Evolutionary conservation across 2,888 invertebrate genomes (phyloP), one percentile per base, ranked within the genome.

Genomic region (Cartodere bifasciata): DNA sequence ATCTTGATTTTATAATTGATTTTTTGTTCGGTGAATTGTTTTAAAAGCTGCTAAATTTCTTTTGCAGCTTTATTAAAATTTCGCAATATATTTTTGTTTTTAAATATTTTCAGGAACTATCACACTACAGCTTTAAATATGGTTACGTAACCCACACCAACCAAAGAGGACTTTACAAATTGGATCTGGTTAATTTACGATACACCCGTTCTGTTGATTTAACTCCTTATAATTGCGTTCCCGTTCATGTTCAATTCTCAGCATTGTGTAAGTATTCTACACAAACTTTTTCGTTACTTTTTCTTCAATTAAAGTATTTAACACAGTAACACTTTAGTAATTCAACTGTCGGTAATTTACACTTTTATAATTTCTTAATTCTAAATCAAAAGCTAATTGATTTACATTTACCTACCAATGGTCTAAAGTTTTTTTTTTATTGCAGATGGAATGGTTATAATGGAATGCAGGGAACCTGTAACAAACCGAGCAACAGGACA

Each of bases 101-200:
- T 11, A 15, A 32, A 36, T 41, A 40, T 34, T 50, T 55, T 14
- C 50, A 70, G 67, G 71, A 72, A 47, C 47, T 62, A 36, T 56
- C 61, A n/a, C 60, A 63, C 44, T 62, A 60, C 44, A 61, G 56
- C 47, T 79, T 75, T 60, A 72, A 74, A 46, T 78, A 76, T 52
- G 81, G 77, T 22, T 82, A 80, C 54, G 78, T 79, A 23, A 75
- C 75, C 22, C 80, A 81, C 54, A 70, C 70, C 32, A 75, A 76
- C 50, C 77, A 79, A 47, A 62, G 75, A 34, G 78, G 76, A 12
- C 64, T 81, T 49, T 78, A 77, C 58, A 81, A 80, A 55, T 58
- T 82, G 31, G 79, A 80, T 56, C 58, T 81, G 49, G 68, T 69
- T 26, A 74, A 75, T 50, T 68, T 80, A 66, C 65, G 75, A 46